A percentile compares a stretch with the other conserved stretches of the same genome.
phyloP scores from a whole-genome alignment of 2,888 invertebrate species.

The Fragum whitleyi region DNA sequence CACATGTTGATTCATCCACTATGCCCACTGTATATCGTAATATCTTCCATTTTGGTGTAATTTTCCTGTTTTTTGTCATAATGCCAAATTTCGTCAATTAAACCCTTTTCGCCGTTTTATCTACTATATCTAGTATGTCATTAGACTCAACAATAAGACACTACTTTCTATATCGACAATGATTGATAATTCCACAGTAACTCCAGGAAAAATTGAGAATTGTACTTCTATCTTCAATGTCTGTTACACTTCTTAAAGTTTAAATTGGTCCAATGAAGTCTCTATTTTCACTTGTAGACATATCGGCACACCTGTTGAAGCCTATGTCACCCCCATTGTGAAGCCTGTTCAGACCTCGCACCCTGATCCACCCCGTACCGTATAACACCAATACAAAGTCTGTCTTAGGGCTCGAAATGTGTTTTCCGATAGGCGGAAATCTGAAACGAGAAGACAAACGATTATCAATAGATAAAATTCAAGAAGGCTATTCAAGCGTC shows the following conservation, averaged over 20 bases:
- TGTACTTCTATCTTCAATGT: no score
- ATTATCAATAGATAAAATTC: constrained; percentile 31
- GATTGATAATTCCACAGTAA: no score
- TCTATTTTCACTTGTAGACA: no score
- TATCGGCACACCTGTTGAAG: no score
- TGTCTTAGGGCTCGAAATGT: neutral
- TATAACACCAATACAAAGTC: neutral
- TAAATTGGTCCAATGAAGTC: no score
- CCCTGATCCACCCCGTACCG: neutral
- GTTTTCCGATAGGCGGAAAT: constrained; percentile 35
- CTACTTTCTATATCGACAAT: no score
- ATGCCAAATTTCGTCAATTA: neutral
- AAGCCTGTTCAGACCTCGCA: no score
- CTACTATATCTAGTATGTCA: no score
- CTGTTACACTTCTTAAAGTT: no score
- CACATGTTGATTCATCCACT: neutral
- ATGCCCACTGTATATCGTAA: constrained; percentile 1
- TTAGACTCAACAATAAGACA: no score
- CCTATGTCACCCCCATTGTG: no score
- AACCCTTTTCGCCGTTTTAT: neutral
- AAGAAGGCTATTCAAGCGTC: constrained; percentile 25
- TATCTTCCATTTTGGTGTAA: neutral
- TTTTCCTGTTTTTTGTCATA: constrained; percentile 3
- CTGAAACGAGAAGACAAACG: constrained; percentile 20
- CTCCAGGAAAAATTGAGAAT: no score